Base-by-base conservation (phyloP, 2,797 vertebrate genomes). In the Lagodon rhomboides region DNA sequence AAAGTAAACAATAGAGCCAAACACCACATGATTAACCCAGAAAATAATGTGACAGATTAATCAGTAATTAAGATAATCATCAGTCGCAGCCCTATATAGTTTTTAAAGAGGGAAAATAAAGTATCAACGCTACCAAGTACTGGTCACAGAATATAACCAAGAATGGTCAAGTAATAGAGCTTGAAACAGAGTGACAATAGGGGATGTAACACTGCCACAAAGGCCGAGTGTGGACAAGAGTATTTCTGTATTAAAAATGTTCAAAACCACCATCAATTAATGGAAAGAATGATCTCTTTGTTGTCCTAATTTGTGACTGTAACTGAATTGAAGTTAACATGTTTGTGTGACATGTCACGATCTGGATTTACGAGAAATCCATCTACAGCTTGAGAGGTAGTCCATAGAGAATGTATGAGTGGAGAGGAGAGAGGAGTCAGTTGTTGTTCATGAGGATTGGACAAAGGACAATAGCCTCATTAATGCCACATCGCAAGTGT, bases 391-490 rank as follows among this genome's bases (percentile, higher is more conserved):
- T 47, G 43, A 75, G 49, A 68, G 61, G 49, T 27, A 63, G 55
- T 22, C 47, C 30, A 76, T 50, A 53, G 44, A 69, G 18, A 73
- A 51, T 25, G n/a, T 49, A 44, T 1, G 12, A 34, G 50, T 43
- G 46, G 34, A 79, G 65, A 51, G 54, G 34, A 65, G 55, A 75
- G 70, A 66, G 13, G 25, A 85, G 84, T 81, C 75, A 68, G 77
- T 79, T 82, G 82, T 80, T 86, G 80, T 86, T 89, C 51, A 80
- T 51, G 79, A 49, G 69, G 53, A 72, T 61, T 56, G 60, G 61
- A 87, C 86, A 90, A 82, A 84, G 70, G 79, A 92, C 86, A 90
- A 91, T 82, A 76, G 86, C 56, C 60, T 88, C 83, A 89, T 88
- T 87, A 87, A 82, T 84, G 79, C 59, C 38, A 68, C 59, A 88